Evolutionary conservation across 1,140 invertebrate genomes (phyloP).

Genomic region (Cydia splendana): DNA sequence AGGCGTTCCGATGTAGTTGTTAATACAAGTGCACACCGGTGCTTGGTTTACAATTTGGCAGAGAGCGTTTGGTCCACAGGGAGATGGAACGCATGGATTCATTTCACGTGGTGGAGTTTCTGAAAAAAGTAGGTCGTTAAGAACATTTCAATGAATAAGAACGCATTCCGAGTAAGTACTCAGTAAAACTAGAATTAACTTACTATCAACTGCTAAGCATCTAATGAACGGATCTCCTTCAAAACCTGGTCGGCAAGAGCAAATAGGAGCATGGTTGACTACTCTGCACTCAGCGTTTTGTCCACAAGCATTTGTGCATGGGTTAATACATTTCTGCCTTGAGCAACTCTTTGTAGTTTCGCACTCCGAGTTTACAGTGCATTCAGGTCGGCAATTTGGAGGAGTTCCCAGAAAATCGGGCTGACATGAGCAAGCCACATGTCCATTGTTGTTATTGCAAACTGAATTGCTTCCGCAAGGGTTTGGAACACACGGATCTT

Average conservation of each 20-base stretch:
- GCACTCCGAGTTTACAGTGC: conserved; percentile 89
- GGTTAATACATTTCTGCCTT: conserved; percentile 83
- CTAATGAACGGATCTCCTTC: conserved; percentile 84
- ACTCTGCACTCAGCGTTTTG: conserved; percentile 87
- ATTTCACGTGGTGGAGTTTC: conserved; percentile 54
- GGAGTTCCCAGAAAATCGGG: conserved; percentile 82
- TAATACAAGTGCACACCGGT: conserved; percentile 85
- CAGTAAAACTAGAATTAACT: conserved; percentile 33
- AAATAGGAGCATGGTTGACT: conserved; percentile 88
- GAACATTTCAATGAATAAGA: neutral
- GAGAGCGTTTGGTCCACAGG: conserved; percentile 87
- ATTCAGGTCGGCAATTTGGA: conserved; percentile 87
- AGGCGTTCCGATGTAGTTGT: conserved; percentile 85
- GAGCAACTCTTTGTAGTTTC: conserved; percentile 90
- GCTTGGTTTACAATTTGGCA: conserved; percentile 83
- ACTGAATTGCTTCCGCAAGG: conserved; percentile 88
- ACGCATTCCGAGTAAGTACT: neutral
- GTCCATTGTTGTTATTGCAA: conserved; percentile 83
- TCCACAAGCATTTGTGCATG: conserved; percentile 86
- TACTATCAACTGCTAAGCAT: conserved; percentile 74
- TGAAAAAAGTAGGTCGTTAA: conserved; percentile 39
- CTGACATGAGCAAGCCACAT: conserved; percentile 82
- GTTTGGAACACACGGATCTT: conserved; percentile 84
- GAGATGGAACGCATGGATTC: conserved; percentile 86
- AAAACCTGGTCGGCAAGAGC: conserved; percentile 81